Base-by-base conservation (phyloP, 2,113 vertebrate species). In the Argyrosomus japonicus region DNA sequence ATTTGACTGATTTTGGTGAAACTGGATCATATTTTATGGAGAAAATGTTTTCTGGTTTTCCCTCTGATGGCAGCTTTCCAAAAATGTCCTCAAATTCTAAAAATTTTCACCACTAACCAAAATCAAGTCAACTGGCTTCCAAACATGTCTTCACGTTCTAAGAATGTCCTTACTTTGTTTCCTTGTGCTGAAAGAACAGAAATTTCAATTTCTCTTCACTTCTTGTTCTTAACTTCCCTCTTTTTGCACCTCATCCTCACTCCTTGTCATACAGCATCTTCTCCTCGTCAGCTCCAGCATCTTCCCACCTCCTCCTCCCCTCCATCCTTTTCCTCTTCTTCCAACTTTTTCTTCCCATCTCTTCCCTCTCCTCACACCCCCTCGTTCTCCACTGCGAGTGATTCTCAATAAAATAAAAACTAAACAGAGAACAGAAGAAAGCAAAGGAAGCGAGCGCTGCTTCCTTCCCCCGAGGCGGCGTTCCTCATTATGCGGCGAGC, bases 401-500 rank as follows among this genome's bases (percentile, higher is more conserved):
- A 76, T 68, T 76, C 71, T 84, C 76, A 62, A 21, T 80, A 10
- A 80, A 88, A 65, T 69, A 75, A 76, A 68, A 77, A 48, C 54
- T 17, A 78, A 77, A 83, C 36, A 77, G 68, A 79, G 77, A 51
- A 61, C 47, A 61, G 53, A 81, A 72, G 61, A 61, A 87, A 69
- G 79, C 19, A 27, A 17, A 82, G 79, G 68, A 76, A 73, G 82
- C 64, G 53, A 79, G 51, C 18, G 40, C 51, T 15, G 68, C 83
- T 77, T 86, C 84, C 79, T 65, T 87, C 79, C 84, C 84, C 50
- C 19, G 72, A 87, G 85, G 81, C 76, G 47, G 65, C 32, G 61
- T 68, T 84, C 73, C 82, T 89, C 88, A 85, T 91, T 83, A 88
- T 81, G 84, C 83, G 57, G 13, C 13, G 85, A 84, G 87, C 72